Base-by-base conservation (phyloP, 2,113 vertebrate genomes). In the Rhipidura dahli region DNA sequence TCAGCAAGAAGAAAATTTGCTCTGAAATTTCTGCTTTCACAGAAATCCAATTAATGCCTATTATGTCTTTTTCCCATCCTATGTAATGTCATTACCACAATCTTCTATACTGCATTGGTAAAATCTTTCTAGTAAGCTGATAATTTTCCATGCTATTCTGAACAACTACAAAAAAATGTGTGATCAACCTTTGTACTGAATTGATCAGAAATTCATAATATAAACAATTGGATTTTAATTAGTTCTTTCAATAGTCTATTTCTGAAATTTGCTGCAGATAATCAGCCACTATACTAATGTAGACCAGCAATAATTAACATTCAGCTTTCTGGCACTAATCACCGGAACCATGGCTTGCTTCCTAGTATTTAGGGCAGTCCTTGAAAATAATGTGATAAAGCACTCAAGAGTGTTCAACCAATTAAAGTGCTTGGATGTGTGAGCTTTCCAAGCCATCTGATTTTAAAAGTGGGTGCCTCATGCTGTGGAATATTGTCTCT, bases 301-400 rank as follows among this genome's bases (percentile, higher is more conserved):
- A 95, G 70, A 44, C 71, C 57, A 83, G 81, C 35, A 94, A 87
- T 83, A 93, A 96, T 96, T 93, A 88, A 71, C 87, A 92, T 88
- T 77, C 90, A 91, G 49, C 61, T 91, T 97, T 81, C 83, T 97
- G 94, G 92, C 69, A n/a, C 57, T 94, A 77, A 79, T 50, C 16
- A 6, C 66, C 64, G 40, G 84, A 88, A 96, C 71, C 63, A 71
- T n/a, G 59, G 66, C 89, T 96, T 5, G 8, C 65, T 95, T 96
- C 89, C 89, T 92, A 71, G 80, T 45, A 79, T 95, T 94, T 89
- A 94, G 91, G 75, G 75, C 87, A 95, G 82, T 85, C 89, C 65
- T 92, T 84, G 85, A 87, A 95, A 96, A 94, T 87, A 96, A 97
- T 93, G 80, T 73, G 85, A 92, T 96, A 92, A 96, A 91, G 70